A percentile compares a stretch with the other conserved stretches of the same genome.
Conservation (phyloP, 2,797 vertebrate genomes). For the Sebastes cheni region DNA sequence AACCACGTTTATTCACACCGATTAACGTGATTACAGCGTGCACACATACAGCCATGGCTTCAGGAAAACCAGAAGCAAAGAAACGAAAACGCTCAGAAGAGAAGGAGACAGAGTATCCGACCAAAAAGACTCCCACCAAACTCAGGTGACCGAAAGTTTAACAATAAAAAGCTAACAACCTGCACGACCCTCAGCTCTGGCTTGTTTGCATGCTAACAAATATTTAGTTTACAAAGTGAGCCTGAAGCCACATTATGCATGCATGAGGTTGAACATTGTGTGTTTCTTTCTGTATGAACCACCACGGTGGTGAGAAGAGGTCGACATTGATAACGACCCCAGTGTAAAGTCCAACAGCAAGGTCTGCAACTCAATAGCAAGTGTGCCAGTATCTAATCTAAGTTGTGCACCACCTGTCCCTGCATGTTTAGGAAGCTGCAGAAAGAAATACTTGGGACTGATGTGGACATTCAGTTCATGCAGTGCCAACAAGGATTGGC, state of each 20-base stretch:
- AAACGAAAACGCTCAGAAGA: slow-evolving; percentile 73
- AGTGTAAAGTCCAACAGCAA: slow-evolving; percentile 2
- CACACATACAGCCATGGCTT: slow-evolving; percentile 67
- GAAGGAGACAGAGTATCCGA: slow-evolving; percentile 48
- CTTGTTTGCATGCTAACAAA: background rate
- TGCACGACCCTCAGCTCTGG: background rate
- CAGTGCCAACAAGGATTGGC: slow-evolving; percentile 1
- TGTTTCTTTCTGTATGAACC: background rate
- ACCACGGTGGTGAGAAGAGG: too few species aligned
- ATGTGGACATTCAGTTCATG: background rate
- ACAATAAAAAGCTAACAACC: background rate
- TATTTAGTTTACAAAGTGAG: background rate
- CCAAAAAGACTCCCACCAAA: slow-evolving; percentile 49
- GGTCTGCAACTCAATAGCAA: background rate
- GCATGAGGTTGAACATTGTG: background rate
- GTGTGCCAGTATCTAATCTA: slow-evolving; percentile 19
- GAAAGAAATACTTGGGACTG: slow-evolving; percentile 3
- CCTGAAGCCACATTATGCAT: accelerated
- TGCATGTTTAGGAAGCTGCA: slow-evolving; percentile 7
- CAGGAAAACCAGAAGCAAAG: slow-evolving; percentile 79
- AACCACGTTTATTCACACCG: slow-evolving; percentile 6
- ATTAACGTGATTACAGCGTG: slow-evolving; percentile 55
- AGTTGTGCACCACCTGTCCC: slow-evolving; percentile 4
- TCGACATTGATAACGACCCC: background rate
- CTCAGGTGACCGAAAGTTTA: slow-evolving; percentile 70